Percentiles rank a stretch among this genome's conserved stretches.
These are phyloP conservation scores for Lasioglossum malachurum DNA, from an alignment of 2,888 invertebrate species.

Conservation along the genomic window DNA sequence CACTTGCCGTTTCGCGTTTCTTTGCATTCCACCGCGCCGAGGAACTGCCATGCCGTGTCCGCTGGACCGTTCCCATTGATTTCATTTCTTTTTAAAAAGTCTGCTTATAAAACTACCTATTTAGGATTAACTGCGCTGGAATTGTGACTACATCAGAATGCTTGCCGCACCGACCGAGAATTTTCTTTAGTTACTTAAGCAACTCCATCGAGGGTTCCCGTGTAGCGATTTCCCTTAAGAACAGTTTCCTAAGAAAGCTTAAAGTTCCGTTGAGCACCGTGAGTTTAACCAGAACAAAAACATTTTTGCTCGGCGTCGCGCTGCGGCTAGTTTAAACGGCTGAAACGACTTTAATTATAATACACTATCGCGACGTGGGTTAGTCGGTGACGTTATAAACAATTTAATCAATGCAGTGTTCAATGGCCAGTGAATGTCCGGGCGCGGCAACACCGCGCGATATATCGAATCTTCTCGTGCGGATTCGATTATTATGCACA, in stretches of 20 bases:
- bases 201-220: slow-evolving; percentile 40
- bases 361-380: slow-evolving; percentile 22
- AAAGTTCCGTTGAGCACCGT: slow-evolving; percentile 50
- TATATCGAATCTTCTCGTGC: neutral
- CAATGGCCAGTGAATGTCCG: slow-evolving; percentile 22
- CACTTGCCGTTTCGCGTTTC: neutral
- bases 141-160: slow-evolving; percentile 28
- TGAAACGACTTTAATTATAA: slow-evolving; percentile 52
- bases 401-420: slow-evolving; percentile 43
- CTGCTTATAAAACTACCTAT: slow-evolving; percentile 23
- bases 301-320: slow-evolving; percentile 42
- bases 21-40: neutral
- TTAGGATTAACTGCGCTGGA: slow-evolving; percentile 36
- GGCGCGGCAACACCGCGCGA: neutral
- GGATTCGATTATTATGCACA: neutral
- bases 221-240: slow-evolving; percentile 55
- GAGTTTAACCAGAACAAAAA: slow-evolving; percentile 56
- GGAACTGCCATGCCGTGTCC: neutral
- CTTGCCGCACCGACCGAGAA: slow-evolving; percentile 19
- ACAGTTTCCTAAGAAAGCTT: slow-evolving; percentile 63
- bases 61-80: neutral
- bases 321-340: slow-evolving; percentile 21
- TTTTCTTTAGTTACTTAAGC: slow-evolving; percentile 61
- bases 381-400: slow-evolving; percentile 6
- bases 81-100: neutral